A percentile compares a stretch with the other conserved stretches of the same genome.
Evolutionary conservation across 2,888 invertebrate genomes (phyloP).

Genomic region (Synanthedon myopaeformis): DNA sequence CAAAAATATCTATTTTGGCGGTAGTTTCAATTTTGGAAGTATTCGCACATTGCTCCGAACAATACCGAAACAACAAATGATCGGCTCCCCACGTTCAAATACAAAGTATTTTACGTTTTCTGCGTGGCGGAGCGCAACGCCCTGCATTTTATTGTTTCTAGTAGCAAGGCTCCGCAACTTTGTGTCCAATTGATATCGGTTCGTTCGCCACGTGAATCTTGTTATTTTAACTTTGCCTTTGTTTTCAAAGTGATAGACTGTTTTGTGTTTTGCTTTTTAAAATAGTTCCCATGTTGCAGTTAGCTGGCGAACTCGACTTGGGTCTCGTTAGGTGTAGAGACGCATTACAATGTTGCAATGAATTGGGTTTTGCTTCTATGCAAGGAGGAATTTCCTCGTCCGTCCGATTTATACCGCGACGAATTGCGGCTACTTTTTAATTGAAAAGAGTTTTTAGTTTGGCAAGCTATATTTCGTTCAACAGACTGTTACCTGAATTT

Average conservation of each 20-base stretch:
- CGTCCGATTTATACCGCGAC: too few relatives aligned
- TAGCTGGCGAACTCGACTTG: background rate
- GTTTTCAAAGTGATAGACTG: conserved; percentile 1
- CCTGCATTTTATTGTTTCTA: conserved; percentile 12
- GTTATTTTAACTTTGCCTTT: conserved; percentile 7
- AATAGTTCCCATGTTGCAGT: background rate
- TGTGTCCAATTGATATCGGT: conserved; percentile 23
- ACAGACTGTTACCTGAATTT: too few relatives aligned
- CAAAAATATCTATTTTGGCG: too few relatives aligned
- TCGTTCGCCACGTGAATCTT: conserved; percentile 8
- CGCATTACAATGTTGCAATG: too few relatives aligned
- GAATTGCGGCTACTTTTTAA: too few relatives aligned
- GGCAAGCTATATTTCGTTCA: too few relatives aligned
- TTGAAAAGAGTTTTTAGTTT: too few relatives aligned
- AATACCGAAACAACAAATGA: conserved; percentile 1
- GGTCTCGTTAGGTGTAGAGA: background rate
- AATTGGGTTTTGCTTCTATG: too few relatives aligned
- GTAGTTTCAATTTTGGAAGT: background rate
- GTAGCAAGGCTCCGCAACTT: conserved; percentile 18
- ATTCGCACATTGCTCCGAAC: background rate
- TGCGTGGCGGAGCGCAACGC: conserved; percentile 3
- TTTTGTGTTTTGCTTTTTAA: background rate
- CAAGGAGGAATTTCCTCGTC: too few relatives aligned
- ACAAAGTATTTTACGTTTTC: conserved; percentile 10
- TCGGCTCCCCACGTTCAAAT: conserved; percentile 2